Base-by-base conservation (phyloP, 2,113 vertebrate species). In the Cryptotis parvus region DNA sequence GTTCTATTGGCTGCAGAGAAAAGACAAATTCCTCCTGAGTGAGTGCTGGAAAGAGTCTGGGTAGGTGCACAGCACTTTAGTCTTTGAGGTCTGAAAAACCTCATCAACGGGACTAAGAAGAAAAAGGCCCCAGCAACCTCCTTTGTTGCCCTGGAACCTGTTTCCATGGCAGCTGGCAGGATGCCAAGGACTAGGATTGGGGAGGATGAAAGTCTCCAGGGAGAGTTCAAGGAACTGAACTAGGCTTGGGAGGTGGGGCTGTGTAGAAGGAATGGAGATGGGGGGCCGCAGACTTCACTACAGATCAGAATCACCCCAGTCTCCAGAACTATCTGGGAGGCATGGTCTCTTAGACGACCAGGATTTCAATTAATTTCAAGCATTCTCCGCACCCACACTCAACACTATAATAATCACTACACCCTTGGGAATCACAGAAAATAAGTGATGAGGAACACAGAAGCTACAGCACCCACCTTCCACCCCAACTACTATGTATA, bases 121-220 rank as follows among this genome's bases (percentile, higher is more conserved):
- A 45, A 90, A 83, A 2, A 94, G 49, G 76, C 83, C 35, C 61
- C 20, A 89, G 94, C 68, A 81, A 12, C 63, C 26, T 92, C 80
- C 63, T 92, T 85, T 49, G 75, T 96, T 66, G 84, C 92, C 93
- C 22, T 96, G 92, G 95, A 69, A 58, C 20, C 58, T 94, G 94
- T 96, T 96, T 41, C 94, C 87, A 93, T 95, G 89, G 84, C 77
- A 94, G 85, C 82, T 52, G 49, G 74, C 52, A 52, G 5, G 73
- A 73, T 27, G 9, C 68, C 68, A 89, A 89, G 82, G 94, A 35
- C 31, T 12, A 45, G 49, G 52, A 14, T 41, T 94, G 61, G 72
- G 79, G 79, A 94, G 29, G 6, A 95, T 16, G 27, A 24, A 88
- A 69, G 73, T 77, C 93, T 84, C 86, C 6, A 89, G 87, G 22